These are phyloP conservation scores for Malurus elegans DNA, from an alignment of 2,113 vertebrate genomes.

Conservation along the genomic window DNA sequence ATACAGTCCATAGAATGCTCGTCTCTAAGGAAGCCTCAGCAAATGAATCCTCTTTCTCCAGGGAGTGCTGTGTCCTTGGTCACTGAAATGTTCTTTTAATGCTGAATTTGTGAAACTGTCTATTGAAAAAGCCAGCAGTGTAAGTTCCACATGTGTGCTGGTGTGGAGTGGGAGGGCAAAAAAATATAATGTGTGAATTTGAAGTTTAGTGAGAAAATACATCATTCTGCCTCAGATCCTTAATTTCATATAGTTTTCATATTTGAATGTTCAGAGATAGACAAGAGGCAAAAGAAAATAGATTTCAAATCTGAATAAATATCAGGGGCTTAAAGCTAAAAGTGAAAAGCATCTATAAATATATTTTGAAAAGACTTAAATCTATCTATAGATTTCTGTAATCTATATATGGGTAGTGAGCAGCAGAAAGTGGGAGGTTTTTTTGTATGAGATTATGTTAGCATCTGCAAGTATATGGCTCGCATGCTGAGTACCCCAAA, in stretches of 20 bases:
- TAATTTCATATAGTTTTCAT: background rate
- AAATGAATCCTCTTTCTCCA: background rate
- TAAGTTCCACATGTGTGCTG: background rate
- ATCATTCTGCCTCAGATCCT: background rate
- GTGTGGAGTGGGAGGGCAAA: background rate
- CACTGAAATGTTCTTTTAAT: background rate
- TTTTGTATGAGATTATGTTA: background rate
- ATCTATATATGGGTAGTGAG: background rate
- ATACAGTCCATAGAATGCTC: background rate
- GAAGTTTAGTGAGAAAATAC: background rate
- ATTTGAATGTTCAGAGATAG: background rate
- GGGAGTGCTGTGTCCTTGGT: background rate
- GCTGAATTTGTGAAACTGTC: background rate
- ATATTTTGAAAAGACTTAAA: background rate
- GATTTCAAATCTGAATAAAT: background rate
- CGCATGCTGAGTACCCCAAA: background rate
- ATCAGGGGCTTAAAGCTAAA: background rate
- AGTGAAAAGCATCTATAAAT: background rate
- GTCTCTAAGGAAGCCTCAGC: background rate
- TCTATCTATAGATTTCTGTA: fast-evolving
- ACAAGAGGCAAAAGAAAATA: background rate
- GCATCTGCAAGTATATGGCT: background rate
- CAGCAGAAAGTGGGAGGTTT: background rate
- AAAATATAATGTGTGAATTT: background rate
- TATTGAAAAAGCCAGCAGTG: background rate